Evolutionary conservation across 2,888 invertebrate species (phyloP).

Genomic region (Tridacna gigas): DNA sequence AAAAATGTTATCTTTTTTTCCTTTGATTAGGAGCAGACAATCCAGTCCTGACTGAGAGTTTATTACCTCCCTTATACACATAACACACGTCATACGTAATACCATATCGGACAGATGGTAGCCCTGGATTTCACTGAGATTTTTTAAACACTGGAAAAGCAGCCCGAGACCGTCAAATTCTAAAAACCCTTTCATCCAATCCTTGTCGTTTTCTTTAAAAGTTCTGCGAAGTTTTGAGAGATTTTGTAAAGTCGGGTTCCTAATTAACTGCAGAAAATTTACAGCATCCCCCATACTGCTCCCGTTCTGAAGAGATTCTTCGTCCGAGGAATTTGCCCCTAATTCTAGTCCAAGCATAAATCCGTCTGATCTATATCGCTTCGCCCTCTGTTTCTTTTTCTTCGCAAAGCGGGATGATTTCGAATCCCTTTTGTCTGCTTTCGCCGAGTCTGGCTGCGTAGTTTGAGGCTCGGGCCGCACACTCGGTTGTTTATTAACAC

Average conservation of each 20-base stretch:
- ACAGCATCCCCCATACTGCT: conserved; percentile 67
- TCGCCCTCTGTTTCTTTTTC: conserved; percentile 74
- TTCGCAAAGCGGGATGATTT: conserved; percentile 65
- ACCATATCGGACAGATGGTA: conserved; percentile 80
- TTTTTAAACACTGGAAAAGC: conserved; percentile 78
- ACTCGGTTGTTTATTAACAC: not conserved
- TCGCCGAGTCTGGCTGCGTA: not conserved
- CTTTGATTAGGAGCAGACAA: conserved; percentile 81
- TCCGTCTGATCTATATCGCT: conserved; percentile 79
- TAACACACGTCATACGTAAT: conserved; percentile 84
- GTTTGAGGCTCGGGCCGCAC: not conserved
- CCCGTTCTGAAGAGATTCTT: conserved; percentile 58
- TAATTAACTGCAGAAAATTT: conserved; percentile 76
- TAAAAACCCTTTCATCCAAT: conserved; percentile 80
- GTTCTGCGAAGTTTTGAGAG: conserved; percentile 75
- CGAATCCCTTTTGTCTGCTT: not conserved
- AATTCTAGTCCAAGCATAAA: conserved; percentile 76
- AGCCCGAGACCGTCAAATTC: conserved; percentile 80
- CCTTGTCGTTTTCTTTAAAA: conserved; percentile 76
- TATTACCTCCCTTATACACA: conserved; percentile 85
- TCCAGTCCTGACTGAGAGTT: conserved; percentile 85
- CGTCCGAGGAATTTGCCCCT: conserved; percentile 67
- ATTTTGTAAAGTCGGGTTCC: conserved; percentile 78
- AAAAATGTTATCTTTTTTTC: conserved; percentile 77
- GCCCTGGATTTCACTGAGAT: conserved; percentile 71